phyloP scores from a whole-genome alignment of 2,113 vertebrate genomes.

The Poeciliopsis retropinna region DNA sequence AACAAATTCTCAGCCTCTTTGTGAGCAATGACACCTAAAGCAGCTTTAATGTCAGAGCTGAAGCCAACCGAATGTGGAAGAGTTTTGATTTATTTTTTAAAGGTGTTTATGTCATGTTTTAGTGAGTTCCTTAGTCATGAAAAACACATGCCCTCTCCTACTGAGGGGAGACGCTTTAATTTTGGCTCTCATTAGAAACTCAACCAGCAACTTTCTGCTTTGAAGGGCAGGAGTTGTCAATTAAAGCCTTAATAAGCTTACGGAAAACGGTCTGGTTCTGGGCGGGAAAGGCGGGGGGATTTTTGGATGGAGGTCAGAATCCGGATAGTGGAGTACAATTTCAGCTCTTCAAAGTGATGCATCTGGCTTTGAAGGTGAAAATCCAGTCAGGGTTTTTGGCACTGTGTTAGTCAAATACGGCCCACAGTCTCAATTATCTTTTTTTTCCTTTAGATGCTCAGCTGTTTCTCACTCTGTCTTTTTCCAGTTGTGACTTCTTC shows the following conservation, averaged over 20 bases:
- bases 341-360: slow-evolving; percentile 77
- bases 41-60: slow-evolving; percentile 16
- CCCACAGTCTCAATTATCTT: slow-evolving; percentile 19
- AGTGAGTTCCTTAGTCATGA: slow-evolving; percentile 50
- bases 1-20: slow-evolving; percentile 64
- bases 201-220: slow-evolving; percentile 60
- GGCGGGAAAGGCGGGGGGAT: slow-evolving; percentile 20
- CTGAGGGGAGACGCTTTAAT: slow-evolving; percentile 25
- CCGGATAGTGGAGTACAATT: slow-evolving; percentile 59
- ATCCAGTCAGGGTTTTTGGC: slow-evolving; percentile 73
- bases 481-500: background rate
- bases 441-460: slow-evolving; percentile 4
- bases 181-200: slow-evolving; percentile 65
- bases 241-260: slow-evolving; percentile 69
- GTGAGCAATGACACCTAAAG: slow-evolving; percentile 45
- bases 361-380: slow-evolving; percentile 80
- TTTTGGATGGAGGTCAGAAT: slow-evolving; percentile 65
- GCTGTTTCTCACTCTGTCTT: background rate
- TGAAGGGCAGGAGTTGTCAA: slow-evolving; percentile 72
- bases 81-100: slow-evolving; percentile 3
- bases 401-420: slow-evolving; percentile 46
- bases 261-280: slow-evolving; percentile 56
- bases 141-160: slow-evolving; percentile 59
- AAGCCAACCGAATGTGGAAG: slow-evolving; percentile 15
- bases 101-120: slow-evolving; percentile 30